phyloP scores from a whole-genome alignment of 1,140 invertebrate species.

The Drosophila albomicans region DNA sequence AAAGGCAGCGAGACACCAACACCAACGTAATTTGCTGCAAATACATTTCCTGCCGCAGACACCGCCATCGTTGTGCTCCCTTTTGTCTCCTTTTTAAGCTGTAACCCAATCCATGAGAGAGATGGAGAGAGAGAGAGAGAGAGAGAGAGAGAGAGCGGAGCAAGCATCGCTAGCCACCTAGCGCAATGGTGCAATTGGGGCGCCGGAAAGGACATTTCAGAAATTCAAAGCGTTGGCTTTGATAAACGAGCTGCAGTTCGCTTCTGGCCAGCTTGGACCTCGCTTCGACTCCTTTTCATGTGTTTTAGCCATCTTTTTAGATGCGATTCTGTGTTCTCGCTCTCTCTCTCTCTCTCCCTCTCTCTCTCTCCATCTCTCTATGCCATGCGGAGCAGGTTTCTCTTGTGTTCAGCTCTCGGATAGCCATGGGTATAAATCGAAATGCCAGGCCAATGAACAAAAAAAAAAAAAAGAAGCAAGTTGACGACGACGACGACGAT shows the following conservation, averaged over 20 bases:
- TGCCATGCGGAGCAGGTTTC: constrained; percentile 7
- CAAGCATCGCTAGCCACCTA: constrained; percentile 6
- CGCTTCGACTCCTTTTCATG: neutral
- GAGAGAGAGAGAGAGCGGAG: no score
- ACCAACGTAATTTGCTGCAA: constrained; percentile 76
- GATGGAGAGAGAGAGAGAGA: no score
- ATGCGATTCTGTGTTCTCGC: neutral
- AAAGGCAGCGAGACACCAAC: constrained; percentile 61
- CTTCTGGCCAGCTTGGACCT: constrained; percentile 33
- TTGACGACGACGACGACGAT: constrained; percentile 35
- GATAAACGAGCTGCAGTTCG: constrained; percentile 70
- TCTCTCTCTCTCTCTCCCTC: neutral
- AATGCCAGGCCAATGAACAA: constrained; percentile 41
- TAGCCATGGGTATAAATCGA: constrained; percentile 46
- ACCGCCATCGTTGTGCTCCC: neutral
- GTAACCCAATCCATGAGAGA: constrained; percentile 1
- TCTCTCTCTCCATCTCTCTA: neutral
- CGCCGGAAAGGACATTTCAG: constrained; percentile 76
- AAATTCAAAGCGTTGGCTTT: constrained; percentile 80
- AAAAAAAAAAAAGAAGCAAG: constrained; percentile 38
- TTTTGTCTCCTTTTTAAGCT: neutral
- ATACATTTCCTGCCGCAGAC: constrained; percentile 60
- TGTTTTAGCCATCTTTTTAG: constrained; percentile 16
- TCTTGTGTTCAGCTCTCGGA: constrained; percentile 9
- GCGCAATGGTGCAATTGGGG: constrained; percentile 29